phyloP scores from a whole-genome alignment of 2,113 vertebrate genomes.

The Hypocryptadius cinnamomeus region DNA sequence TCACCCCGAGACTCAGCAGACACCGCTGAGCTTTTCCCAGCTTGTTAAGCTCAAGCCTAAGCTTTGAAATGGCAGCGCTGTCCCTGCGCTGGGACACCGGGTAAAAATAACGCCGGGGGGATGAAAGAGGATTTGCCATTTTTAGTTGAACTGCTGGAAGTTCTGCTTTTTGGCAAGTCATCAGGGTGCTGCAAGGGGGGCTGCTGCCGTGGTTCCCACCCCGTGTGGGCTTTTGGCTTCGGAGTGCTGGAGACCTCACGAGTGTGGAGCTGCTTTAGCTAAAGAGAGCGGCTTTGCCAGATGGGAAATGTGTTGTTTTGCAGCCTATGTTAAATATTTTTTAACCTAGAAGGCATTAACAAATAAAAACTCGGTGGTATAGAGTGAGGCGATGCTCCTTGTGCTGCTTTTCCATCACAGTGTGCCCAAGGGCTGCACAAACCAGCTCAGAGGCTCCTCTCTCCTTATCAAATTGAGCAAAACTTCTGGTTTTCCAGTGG shows the following conservation, averaged over 20 bases:
- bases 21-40: background rate
- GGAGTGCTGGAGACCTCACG: background rate
- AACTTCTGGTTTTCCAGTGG: background rate
- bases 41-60: background rate
- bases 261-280: background rate
- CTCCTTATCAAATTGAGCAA: background rate
- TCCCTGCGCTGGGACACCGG: background rate
- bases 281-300: background rate
- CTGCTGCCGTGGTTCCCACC: background rate
- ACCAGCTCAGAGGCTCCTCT: background rate
- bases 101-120: background rate
- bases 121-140: slow-evolving; percentile 2
- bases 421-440: background rate
- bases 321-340: background rate
- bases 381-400: background rate
- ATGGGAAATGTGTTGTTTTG: background rate
- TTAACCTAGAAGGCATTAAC: background rate
- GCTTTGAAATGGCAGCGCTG: background rate
- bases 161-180: background rate
- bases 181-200: background rate
- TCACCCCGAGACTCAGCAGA: background rate
- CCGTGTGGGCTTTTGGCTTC: background rate
- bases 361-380: background rate
- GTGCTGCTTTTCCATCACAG: background rate
- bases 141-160: background rate